Percentiles rank a stretch among this genome's conserved stretches.
phyloP scores from a whole-genome alignment of 2,888 invertebrate species.

The Nysson spinosus region DNA sequence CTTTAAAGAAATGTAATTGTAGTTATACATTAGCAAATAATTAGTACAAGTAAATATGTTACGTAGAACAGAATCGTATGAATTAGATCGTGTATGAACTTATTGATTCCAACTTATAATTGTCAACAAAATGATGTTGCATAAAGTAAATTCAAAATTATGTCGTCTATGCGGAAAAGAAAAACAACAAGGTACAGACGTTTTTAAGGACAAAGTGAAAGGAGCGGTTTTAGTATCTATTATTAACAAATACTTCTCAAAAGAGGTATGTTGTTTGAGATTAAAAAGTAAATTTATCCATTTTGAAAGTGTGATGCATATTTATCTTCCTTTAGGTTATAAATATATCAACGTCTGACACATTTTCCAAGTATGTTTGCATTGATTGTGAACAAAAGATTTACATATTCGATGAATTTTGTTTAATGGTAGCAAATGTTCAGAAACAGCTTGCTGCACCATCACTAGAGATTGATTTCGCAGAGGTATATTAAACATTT shows the following conservation, averaged over 20 bases:
- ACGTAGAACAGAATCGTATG: too few relatives aligned
- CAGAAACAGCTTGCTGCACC: constrained; percentile 71
- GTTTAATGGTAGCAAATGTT: constrained; percentile 72
- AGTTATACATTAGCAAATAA: too few relatives aligned
- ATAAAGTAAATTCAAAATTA: constrained; percentile 63
- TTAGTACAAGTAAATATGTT: too few relatives aligned
- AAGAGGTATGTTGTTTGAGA: constrained; percentile 64
- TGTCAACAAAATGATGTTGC: constrained; percentile 61
- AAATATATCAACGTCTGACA: constrained; percentile 67
- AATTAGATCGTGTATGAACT: too few relatives aligned
- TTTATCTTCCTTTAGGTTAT: constrained; percentile 64
- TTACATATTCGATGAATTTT: constrained; percentile 74
- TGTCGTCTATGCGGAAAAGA: constrained; percentile 74
- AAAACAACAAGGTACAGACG: constrained; percentile 70
- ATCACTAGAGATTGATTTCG: constrained; percentile 71
- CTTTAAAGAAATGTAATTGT: too few relatives aligned
- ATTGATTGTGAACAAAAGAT: constrained; percentile 73
- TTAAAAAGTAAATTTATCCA: neutral
- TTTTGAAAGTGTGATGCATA: neutral
- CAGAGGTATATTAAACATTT: constrained; percentile 61
- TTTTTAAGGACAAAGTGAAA: constrained; percentile 72
- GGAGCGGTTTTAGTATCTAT: constrained; percentile 73
- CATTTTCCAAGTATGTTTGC: constrained; percentile 71
- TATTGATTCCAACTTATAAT: too few relatives aligned
- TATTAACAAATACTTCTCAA: constrained; percentile 73